phyloP scores from a whole-genome alignment of 2,888 invertebrate species.

The Eupithecia subumbrata region DNA sequence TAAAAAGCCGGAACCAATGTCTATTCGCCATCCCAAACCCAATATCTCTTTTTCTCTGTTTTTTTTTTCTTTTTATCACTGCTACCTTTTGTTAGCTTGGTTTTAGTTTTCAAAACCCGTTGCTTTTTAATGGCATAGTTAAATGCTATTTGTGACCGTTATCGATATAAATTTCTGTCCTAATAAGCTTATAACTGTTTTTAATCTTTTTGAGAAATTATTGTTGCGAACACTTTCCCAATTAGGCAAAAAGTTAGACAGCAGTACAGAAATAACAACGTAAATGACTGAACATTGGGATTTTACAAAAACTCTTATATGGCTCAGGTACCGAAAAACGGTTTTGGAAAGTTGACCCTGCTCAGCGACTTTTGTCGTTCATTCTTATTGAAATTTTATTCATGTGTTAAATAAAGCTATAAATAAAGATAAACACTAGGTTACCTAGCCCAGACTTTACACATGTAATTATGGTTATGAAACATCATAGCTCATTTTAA shows the following conservation, averaged over 20 bases:
- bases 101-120: conserved; percentile 66
- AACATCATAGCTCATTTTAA: not conserved
- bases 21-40: conserved; percentile 35
- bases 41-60: conserved; percentile 62
- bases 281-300: not conserved
- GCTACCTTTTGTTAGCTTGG: conserved; percentile 64
- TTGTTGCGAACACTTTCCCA: not conserved
- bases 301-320: not conserved
- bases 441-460: not conserved
- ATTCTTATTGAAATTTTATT: not conserved
- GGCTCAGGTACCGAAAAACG: not conserved
- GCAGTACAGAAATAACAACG: not conserved
- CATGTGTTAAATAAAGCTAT: not conserved
- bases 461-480: not conserved
- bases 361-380: not conserved
- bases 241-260: not conserved
- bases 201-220: not conserved
- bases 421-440: not conserved
- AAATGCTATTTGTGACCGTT: conserved; percentile 58
- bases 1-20: conserved; percentile 21
- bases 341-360: not conserved
- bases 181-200: conserved; percentile 30
- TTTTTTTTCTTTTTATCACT: conserved; percentile 47
- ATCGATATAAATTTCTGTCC: conserved; percentile 46
- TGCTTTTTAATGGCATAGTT: conserved; percentile 65